Conservation (phyloP, 2,797 vertebrate genomes). For the Sarcoramphus papa region DNA sequence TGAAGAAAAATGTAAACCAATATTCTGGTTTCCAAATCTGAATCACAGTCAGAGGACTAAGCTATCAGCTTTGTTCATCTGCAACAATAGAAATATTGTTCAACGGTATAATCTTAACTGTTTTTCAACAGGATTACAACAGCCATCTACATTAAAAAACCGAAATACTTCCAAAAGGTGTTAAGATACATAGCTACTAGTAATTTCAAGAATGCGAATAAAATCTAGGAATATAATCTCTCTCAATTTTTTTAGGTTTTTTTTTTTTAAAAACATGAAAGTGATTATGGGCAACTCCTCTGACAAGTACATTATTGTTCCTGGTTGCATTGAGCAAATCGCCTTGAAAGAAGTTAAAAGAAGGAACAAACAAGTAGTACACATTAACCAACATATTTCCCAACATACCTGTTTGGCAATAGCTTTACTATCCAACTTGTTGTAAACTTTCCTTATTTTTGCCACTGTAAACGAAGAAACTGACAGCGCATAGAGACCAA, state of each 20-base stretch:
- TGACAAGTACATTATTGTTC: neutral
- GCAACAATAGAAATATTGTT: neutral
- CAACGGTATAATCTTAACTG: neutral
- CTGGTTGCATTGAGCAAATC: neutral
- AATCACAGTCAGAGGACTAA: neutral
- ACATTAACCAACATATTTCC: neutral
- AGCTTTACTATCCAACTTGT: constrained; percentile 97
- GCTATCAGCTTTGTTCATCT: neutral
- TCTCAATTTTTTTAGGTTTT: neutral
- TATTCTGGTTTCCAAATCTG: neutral
- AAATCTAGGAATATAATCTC: neutral
- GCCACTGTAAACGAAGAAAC: constrained; percentile 93
- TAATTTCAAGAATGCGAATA: neutral
- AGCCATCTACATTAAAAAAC: neutral
- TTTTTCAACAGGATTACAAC: neutral
- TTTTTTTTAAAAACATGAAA: neutral
- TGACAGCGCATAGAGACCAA: constrained; percentile 91
- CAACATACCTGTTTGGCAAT: constrained; percentile 92
- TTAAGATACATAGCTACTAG: neutral
- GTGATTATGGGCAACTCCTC: neutral
- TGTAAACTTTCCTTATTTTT: constrained; percentile 95
- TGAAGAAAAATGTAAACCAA: neutral
- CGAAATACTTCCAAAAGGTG: neutral
- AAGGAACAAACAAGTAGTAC: neutral
- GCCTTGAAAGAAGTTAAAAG: neutral